Evolutionary conservation across 2,888 invertebrate species (phyloP), one percentile per base, ranked within the genome.

Genomic region (Cheilosia scutellata): DNA sequence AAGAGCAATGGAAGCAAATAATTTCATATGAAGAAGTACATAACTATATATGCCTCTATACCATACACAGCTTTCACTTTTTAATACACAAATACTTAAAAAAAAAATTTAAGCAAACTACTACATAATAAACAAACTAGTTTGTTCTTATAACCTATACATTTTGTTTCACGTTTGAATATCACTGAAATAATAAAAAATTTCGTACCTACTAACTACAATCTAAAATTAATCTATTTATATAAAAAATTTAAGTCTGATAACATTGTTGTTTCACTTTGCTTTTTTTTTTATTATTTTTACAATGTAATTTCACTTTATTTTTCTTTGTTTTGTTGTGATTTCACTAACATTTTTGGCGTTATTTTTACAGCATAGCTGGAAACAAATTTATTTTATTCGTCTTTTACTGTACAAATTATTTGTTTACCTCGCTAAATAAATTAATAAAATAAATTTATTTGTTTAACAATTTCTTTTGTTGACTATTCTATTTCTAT

Each of bases 341-440:
- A 87, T 37, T 83, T 88, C 77, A 87, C 87, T 79, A 88, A 87
- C 72, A 83, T 76, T 88, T 89, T 89, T 89, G 89, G 89, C 89
- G 88, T 90, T 89, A 88, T 88, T 88, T 89, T 89, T 89, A 89
- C 89, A 89, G 89, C 86, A 76, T 71, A 77, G 76, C 76, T 86
- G 86, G 76, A 80, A 86, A 86, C 82, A 86, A 82, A 72, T 82
- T 31, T 47, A 25, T 75, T 55, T 55, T 60, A 62, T 57, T 37
- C 63, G 37, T 70, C 11, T 44, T 53, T 72, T 31, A 72, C 76
- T 82, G 76, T 82, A 82, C 86, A 82, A 68, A 68, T 72, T 37
- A 40, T 40, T 79, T 71, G 44, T 55, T 47, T 84, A 70, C 49
- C 60, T 55, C 66, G 70, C 68, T 79, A 75, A 83, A 65, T 72